Conservation (phyloP, 2,797 vertebrate genomes). For the Peromyscus melanophrys region DNA sequence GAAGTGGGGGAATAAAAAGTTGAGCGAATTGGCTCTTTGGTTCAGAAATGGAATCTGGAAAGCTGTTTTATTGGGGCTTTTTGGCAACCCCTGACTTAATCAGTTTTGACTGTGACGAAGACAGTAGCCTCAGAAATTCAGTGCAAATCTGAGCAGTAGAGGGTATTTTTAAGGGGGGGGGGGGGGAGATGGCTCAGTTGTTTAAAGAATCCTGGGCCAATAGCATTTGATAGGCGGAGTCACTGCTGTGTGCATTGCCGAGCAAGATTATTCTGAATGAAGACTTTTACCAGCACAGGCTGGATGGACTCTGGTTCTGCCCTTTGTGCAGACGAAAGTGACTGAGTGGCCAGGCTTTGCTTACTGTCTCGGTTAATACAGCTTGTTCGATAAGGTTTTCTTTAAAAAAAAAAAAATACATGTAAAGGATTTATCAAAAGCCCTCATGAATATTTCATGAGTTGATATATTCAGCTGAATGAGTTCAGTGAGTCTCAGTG, state of each 20-base stretch:
- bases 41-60: conserved; percentile 65
- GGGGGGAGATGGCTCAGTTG: conserved; percentile 77
- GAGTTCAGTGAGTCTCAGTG: conserved; percentile 89
- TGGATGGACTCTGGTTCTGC: conserved; percentile 34
- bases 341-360: conserved; percentile 26
- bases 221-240: conserved; percentile 92
- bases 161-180: conserved; percentile 33
- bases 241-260: conserved; percentile 81
- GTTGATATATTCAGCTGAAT: conserved; percentile 92
- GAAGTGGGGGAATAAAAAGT: neutral
- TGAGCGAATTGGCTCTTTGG: conserved; percentile 71
- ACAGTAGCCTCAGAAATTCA: conserved; percentile 47
- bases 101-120: neutral
- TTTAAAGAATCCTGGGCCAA: conserved; percentile 91
- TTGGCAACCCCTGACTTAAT: conserved; percentile 53
- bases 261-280: conserved; percentile 93
- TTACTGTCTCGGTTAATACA: conserved; percentile 61
- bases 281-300: conserved; percentile 85
- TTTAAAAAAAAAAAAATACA: conserved; percentile 15
- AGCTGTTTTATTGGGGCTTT: conserved; percentile 44
- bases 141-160: conserved; percentile 31
- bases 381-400: conserved; percentile 71
- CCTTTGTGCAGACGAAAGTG: conserved; percentile 60
- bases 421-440: conserved; percentile 88
- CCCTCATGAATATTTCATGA: conserved; percentile 94